Percentiles rank a stretch among this genome's conserved stretches.
phyloP scores from a whole-genome alignment of 2,888 invertebrate species.

The Eledona agricola region DNA sequence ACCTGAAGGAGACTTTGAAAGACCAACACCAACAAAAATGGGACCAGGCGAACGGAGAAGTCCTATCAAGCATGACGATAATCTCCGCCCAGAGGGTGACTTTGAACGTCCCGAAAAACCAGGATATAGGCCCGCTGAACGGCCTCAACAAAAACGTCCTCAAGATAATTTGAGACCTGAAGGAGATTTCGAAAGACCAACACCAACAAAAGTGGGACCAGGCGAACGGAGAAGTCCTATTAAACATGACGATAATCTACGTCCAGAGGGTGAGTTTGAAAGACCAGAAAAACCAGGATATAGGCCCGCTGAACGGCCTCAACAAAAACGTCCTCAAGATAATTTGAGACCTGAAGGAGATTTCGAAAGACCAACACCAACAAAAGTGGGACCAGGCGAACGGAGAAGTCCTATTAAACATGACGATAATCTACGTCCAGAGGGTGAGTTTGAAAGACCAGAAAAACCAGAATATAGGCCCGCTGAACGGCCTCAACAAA shows the following conservation, averaged over 20 bases:
- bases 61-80: too few relatives aligned
- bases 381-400: conserved; percentile 56
- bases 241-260: conserved; percentile 62
- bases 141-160: conserved; percentile 61
- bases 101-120: conserved; percentile 58
- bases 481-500: conserved; percentile 60
- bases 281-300: conserved; percentile 62
- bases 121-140: conserved; percentile 56
- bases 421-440: conserved; percentile 62
- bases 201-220: conserved; percentile 61
- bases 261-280: conserved; percentile 68
- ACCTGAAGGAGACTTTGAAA: conserved; percentile 64
- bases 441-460: conserved; percentile 60
- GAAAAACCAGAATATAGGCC: conserved; percentile 56
- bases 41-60: conserved; percentile 60
- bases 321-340: conserved; percentile 64
- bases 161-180: conserved; percentile 64
- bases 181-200: conserved; percentile 61
- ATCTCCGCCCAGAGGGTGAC: conserved; percentile 64
- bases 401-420: conserved; percentile 60
- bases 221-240: conserved; percentile 60
- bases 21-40: conserved; percentile 51
- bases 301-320: conserved; percentile 63
- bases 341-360: conserved; percentile 63
- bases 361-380: conserved; percentile 63